A percentile compares a stretch with the other conserved stretches of the same genome.
These are phyloP conservation scores for Xiphias gladius DNA, from an alignment of 2,113 vertebrate genomes.

Conservation along the genomic window DNA sequence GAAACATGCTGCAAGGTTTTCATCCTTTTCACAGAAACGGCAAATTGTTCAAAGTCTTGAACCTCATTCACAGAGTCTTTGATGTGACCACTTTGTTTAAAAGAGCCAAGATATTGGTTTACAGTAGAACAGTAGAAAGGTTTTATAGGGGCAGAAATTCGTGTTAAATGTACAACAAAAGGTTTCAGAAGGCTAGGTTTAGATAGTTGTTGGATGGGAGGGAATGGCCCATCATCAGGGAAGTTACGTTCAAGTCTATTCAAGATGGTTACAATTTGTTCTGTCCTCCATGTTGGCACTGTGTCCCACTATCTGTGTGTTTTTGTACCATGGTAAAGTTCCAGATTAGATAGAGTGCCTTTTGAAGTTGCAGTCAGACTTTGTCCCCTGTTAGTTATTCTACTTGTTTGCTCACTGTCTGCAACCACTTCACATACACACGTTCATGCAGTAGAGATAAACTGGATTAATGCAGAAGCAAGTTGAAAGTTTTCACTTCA, in stretches of 20 bases:
- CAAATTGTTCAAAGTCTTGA: not conserved
- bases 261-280: slow-evolving; percentile 24
- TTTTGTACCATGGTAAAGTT: slow-evolving; percentile 68
- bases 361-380: slow-evolving; percentile 85
- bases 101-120: slow-evolving; percentile 12
- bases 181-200: not conserved
- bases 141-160: not conserved
- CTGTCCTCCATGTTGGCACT: slow-evolving; percentile 17
- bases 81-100: not conserved
- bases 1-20: not conserved
- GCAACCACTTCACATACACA: slow-evolving; percentile 26
- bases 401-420: slow-evolving; percentile 74
- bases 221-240: not conserved
- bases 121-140: not conserved
- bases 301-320: slow-evolving; percentile 64
- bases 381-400: slow-evolving; percentile 77
- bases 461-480: slow-evolving; percentile 32
- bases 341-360: slow-evolving; percentile 81
- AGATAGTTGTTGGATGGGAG: not conserved
- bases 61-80: not conserved
- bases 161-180: not conserved
- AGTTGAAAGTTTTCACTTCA: slow-evolving; percentile 44
- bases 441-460: not conserved
- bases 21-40: not conserved
- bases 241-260: not conserved